phyloP scores from a whole-genome alignment of 2,797 vertebrate genomes.

The Dicrostonyx torquatus region DNA sequence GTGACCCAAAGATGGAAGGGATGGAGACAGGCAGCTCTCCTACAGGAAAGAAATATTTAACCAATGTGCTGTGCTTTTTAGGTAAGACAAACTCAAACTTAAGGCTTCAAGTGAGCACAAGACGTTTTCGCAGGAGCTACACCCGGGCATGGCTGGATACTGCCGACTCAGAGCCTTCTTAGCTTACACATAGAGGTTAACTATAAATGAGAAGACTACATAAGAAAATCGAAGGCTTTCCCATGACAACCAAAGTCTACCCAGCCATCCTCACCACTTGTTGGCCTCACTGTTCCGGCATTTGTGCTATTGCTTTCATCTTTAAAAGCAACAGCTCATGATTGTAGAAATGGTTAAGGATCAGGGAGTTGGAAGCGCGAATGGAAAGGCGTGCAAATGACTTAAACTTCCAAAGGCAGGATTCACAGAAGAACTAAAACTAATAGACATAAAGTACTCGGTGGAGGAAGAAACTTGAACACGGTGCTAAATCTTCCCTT shows the following conservation, averaged over 20 bases:
- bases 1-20: neutral
- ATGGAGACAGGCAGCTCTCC: neutral
- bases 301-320: neutral
- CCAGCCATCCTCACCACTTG: neutral
- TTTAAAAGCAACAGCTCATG: neutral
- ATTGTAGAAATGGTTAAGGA: neutral
- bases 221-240: neutral
- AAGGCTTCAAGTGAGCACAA: constrained; percentile 4
- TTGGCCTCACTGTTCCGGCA: neutral
- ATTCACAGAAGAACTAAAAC: constrained; percentile 20
- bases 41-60: neutral
- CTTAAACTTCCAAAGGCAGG: constrained; percentile 46
- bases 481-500: constrained; percentile 51
- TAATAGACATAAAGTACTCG: constrained; percentile 40
- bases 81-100: neutral
- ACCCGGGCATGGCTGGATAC: neutral
- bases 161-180: neutral
- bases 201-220: neutral
- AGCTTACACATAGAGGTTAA: neutral
- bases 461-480: constrained; percentile 43
- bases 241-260: neutral
- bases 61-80: neutral
- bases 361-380: neutral
- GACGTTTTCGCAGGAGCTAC: neutral
- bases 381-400: constrained; percentile 33